A percentile compares a stretch with the other conserved stretches of the same genome.
Conservation (phyloP, 1,140 invertebrate species). For the Aplysia californica region DNA sequence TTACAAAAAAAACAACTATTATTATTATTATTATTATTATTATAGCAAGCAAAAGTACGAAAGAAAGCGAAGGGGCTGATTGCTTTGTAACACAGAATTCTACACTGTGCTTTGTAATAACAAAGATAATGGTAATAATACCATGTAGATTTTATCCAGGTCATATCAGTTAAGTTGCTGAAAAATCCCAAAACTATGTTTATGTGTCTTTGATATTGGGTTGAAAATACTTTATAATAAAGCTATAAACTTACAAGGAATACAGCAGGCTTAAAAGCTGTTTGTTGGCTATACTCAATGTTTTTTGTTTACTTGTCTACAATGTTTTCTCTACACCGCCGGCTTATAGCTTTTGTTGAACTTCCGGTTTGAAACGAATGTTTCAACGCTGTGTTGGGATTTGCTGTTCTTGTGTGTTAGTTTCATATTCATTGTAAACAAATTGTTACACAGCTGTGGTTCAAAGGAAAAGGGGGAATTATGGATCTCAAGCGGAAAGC, state of each 20-base stretch:
- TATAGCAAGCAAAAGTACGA: too few species aligned
- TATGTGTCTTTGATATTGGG: neutral
- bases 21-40: too few species aligned
- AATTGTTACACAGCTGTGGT: neutral
- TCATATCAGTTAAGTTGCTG: too few species aligned
- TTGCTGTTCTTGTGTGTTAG: neutral
- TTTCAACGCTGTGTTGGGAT: neutral
- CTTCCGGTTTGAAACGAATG: neutral
- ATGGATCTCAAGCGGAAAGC: conserved; percentile 65
- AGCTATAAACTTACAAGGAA: neutral
- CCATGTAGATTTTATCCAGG: too few species aligned
- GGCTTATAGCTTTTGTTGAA: neutral
- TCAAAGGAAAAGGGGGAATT: neutral
- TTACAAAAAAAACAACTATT: too few species aligned
- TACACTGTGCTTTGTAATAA: too few species aligned
- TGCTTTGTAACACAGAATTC: too few species aligned
- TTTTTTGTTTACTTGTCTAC: neutral
- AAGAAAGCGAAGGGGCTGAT: too few species aligned
- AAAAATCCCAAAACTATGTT: too few species aligned
- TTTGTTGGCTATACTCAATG: neutral
- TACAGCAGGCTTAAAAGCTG: neutral
- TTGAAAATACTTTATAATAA: neutral
- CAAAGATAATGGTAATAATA: too few species aligned
- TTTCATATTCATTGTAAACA: neutral
- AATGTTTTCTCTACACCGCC: neutral